These are phyloP conservation scores for Alentia gelatinosa DNA, from an alignment of 2,888 invertebrate species.

Conservation along the genomic window DNA sequence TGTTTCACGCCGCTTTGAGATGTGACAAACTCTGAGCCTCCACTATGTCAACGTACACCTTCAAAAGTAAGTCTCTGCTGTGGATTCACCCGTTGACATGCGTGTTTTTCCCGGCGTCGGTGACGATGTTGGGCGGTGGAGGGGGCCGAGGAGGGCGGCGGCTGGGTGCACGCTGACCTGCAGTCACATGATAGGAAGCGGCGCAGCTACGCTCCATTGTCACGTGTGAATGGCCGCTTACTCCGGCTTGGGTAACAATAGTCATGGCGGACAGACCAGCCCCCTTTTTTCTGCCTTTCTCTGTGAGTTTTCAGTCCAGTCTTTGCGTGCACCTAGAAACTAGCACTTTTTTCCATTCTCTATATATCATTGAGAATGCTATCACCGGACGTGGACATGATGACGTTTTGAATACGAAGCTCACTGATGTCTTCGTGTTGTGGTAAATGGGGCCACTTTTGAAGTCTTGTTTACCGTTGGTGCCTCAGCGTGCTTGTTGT, in stretches of 20 bases:
- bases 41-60: conserved; percentile 48
- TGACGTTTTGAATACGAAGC: background rate
- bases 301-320: background rate
- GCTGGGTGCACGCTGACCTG: conserved; percentile 33
- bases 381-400: background rate
- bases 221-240: conserved; percentile 46
- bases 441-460: background rate
- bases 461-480: background rate
- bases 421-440: background rate
- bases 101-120: background rate
- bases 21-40: background rate
- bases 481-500: background rate
- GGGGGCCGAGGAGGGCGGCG: background rate
- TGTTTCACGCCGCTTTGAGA: background rate
- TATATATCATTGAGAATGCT: too few relatives aligned
- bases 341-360: background rate
- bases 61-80: conserved; percentile 31
- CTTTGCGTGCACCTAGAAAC: background rate
- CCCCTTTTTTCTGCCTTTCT: conserved; percentile 2
- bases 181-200: conserved; percentile 41
- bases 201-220: conserved; percentile 37
- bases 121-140: background rate
- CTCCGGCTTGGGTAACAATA: conserved; percentile 40
- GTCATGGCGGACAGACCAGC: conserved; percentile 25
- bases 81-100: background rate